Evolutionary conservation across 2,888 invertebrate species (phyloP).

Genomic region (Atethmia centrago): DNA sequence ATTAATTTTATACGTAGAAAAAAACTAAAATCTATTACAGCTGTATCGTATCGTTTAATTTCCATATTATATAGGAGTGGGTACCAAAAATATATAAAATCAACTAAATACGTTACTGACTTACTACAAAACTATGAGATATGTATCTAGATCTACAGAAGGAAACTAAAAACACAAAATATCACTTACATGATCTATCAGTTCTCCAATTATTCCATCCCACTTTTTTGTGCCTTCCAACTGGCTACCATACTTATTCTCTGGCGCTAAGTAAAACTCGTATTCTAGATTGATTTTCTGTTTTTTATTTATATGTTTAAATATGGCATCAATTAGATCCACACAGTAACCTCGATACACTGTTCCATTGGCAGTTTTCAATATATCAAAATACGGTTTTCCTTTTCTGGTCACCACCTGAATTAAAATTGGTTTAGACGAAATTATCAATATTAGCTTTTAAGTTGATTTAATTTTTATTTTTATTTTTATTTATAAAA

Average conservation of each 20-base stretch:
- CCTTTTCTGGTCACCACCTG: constrained; percentile 90
- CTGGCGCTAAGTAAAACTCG: constrained; percentile 92
- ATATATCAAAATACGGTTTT: constrained; percentile 78
- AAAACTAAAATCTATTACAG: neutral
- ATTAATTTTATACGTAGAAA: neutral
- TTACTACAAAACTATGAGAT: neutral
- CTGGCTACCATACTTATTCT: constrained; percentile 92
- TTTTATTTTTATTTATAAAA: too few relatives aligned
- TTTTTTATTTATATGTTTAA: constrained; percentile 75
- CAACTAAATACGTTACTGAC: neutral
- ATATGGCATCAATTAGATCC: constrained; percentile 95
- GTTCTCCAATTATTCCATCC: constrained; percentile 94
- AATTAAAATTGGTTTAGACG: constrained; percentile 71
- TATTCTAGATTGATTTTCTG: constrained; percentile 88
- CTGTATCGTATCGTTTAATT: neutral
- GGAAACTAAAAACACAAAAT: neutral
- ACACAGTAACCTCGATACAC: constrained; percentile 95
- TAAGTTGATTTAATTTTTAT: neutral
- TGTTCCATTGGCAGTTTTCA: constrained; percentile 71
- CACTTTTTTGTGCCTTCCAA: constrained; percentile 93
- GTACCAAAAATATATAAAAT: neutral
- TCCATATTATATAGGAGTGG: neutral
- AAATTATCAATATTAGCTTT: neutral
- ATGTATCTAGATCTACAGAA: too few relatives aligned
- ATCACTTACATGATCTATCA: constrained; percentile 93